Evolutionary conservation across 53 echinoderm and acorn worm species (phyloP).

Genomic region (Patiria pectinifera): DNA sequence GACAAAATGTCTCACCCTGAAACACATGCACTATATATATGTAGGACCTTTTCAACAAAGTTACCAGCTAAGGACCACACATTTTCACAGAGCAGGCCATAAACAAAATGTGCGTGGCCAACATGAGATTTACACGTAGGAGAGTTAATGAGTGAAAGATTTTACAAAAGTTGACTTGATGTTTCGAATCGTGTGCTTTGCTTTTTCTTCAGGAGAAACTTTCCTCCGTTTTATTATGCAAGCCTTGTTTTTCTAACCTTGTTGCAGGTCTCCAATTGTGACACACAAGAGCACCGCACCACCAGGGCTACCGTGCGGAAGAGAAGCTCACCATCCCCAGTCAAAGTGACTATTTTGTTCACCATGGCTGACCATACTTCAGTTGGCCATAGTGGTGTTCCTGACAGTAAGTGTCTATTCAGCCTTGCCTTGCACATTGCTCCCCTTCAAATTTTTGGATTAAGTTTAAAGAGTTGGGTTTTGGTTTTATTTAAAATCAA

Average conservation of each 20-base stretch:
- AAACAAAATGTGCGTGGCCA: too few relatives aligned
- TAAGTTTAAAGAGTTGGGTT: not conserved
- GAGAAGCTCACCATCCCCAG: not conserved
- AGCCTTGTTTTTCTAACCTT: not conserved
- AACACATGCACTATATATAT: too few relatives aligned
- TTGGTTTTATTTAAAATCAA: too few relatives aligned
- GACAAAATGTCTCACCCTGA: too few relatives aligned
- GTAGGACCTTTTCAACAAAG: too few relatives aligned
- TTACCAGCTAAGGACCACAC: too few relatives aligned
- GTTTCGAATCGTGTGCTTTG: too few relatives aligned
- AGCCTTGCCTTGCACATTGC: not conserved
- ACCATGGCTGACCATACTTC: slow-evolving; percentile 10
- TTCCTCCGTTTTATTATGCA: not conserved
- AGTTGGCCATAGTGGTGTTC: not conserved
- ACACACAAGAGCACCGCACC: not conserved
- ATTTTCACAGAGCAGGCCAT: too few relatives aligned
- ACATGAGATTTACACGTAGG: too few relatives aligned
- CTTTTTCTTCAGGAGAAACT: not conserved
- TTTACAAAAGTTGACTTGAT: too few relatives aligned
- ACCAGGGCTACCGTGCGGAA: not conserved
- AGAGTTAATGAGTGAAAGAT: too few relatives aligned
- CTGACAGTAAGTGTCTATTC: not conserved
- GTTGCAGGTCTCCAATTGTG: slow-evolving; percentile 45
- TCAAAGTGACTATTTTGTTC: slow-evolving; percentile 11
- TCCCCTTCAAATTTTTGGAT: not conserved